These are phyloP conservation scores for Eretmochelys imbricata DNA, from an alignment of 2,113 vertebrate species.

Conservation along the genomic window DNA sequence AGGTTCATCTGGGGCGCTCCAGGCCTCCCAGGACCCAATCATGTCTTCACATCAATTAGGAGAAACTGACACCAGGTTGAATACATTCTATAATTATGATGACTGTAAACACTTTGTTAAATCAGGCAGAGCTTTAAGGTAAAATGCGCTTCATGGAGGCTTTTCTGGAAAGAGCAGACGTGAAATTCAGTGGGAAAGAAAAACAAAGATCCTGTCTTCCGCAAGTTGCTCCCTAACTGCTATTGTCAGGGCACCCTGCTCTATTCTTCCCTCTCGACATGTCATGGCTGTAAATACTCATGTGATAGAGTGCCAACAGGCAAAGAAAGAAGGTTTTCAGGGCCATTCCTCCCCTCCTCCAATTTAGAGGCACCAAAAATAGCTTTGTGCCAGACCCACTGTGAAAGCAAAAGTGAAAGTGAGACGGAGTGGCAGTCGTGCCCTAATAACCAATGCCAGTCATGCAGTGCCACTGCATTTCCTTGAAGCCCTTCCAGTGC, in stretches of 20 bases:
- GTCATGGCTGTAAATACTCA: neutral
- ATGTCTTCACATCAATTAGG: slow-evolving; percentile 7
- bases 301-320: neutral
- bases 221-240: neutral
- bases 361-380: neutral
- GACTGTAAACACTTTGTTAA: neutral
- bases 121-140: slow-evolving; percentile 12
- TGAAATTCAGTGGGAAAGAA: neutral
- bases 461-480: neutral
- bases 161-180: neutral
- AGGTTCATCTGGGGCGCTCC: neutral
- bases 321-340: neutral
- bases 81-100: slow-evolving; percentile 15
- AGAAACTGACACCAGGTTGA: slow-evolving; percentile 35
- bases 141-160: neutral
- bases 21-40: neutral
- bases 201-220: neutral
- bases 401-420: neutral
- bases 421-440: neutral
- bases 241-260: neutral
- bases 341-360: neutral
- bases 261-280: neutral
- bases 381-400: neutral
- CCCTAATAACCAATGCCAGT: neutral
- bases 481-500: neutral